Evolutionary conservation across 2,888 invertebrate species (phyloP).

Genomic region (Eilema depressum): DNA sequence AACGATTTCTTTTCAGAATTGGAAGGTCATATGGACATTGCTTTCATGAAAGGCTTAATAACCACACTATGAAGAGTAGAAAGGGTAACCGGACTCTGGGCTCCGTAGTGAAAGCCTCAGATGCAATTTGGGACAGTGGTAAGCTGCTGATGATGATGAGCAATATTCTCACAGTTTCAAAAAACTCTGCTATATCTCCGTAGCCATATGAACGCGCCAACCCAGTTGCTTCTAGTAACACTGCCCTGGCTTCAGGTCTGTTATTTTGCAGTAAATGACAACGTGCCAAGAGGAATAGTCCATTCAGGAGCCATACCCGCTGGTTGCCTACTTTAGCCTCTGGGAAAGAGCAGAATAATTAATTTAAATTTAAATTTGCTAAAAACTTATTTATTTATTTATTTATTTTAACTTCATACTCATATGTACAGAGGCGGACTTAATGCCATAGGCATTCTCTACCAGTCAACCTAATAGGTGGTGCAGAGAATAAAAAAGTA

Average conservation of each 20-base stretch:
- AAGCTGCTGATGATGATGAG: not conserved
- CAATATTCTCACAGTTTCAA: constrained; percentile 69
- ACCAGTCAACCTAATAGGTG: no score
- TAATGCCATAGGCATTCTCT: no score
- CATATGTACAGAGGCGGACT: no score
- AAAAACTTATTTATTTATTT: no score
- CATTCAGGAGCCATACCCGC: constrained; percentile 73
- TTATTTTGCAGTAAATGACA: constrained; percentile 79
- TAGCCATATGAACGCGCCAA: constrained; percentile 63
- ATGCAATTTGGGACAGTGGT: not conserved
- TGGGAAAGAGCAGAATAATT: constrained; percentile 40
- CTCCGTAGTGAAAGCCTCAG: no score
- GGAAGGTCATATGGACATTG: no score
- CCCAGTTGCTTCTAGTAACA: constrained; percentile 67
- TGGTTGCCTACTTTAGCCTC: constrained; percentile 70
- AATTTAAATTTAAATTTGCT: not conserved
- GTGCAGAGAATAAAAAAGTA: no score
- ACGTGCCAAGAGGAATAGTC: constrained; percentile 74
- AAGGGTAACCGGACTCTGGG: no score
- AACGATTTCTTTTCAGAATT: no score
- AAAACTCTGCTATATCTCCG: constrained; percentile 72
- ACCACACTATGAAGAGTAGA: no score
- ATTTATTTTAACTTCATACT: no score
- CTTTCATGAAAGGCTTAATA: no score
- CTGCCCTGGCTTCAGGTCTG: constrained; percentile 75